These are phyloP conservation scores for Drosophila parabipectinata DNA, from an alignment of 1,140 invertebrate species.

Conservation along the genomic window DNA sequence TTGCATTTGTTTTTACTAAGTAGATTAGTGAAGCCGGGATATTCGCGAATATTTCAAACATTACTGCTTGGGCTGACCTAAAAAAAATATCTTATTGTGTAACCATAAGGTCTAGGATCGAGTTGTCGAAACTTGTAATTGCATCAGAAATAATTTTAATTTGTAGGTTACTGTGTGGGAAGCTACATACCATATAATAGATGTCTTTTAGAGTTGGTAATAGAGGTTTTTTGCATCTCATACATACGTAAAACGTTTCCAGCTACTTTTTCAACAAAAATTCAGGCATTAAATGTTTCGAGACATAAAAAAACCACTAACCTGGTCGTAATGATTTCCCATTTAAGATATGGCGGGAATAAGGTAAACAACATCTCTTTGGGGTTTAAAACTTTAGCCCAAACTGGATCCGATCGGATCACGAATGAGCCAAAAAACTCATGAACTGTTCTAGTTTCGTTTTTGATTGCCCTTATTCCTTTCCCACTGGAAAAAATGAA, in stretches of 20 bases:
- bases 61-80: no score
- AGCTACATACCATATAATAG: conserved; percentile 24
- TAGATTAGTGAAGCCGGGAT: conserved; percentile 13
- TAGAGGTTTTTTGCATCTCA: no score
- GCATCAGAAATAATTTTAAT: conserved; percentile 64
- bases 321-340: conserved; percentile 70
- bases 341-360: conserved; percentile 73
- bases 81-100: not conserved
- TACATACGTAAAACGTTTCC: conserved; percentile 70
- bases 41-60: not conserved
- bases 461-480: conserved; percentile 69
- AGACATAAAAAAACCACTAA: not conserved
- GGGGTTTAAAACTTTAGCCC: conserved; percentile 21
- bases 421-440: conserved; percentile 34
- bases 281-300: conserved; percentile 58
- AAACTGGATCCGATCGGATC: conserved; percentile 40
- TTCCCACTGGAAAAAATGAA: conserved; percentile 54
- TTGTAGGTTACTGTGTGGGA: conserved; percentile 53
- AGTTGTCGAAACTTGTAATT: conserved; percentile 56
- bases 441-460: conserved; percentile 57
- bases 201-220: no score
- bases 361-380: conserved; percentile 28
- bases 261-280: conserved; percentile 76
- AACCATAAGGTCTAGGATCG: not conserved
- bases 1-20: conserved; percentile 52